Conservation (phyloP, 1,140 invertebrate genomes). For the Drosophila chauvacae region DNA sequence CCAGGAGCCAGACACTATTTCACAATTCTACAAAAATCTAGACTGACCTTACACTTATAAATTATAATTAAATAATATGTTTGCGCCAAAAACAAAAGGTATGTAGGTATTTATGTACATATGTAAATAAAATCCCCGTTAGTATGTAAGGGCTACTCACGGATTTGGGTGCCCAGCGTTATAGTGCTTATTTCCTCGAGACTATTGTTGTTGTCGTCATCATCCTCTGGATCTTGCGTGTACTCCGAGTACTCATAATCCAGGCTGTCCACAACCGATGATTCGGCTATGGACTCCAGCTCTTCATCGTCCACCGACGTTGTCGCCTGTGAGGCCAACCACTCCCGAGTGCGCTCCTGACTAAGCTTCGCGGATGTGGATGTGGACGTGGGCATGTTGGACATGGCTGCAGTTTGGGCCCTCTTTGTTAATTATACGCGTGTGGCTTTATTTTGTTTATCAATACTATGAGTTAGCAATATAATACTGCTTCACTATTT, state of each 20-base stretch:
- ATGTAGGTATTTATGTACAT: neutral
- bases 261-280: slow-evolving; percentile 72
- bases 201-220: slow-evolving; percentile 42
- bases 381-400: slow-evolving; percentile 46
- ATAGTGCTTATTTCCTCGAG: slow-evolving; percentile 66
- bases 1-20: neutral
- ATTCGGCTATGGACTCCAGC: slow-evolving; percentile 69
- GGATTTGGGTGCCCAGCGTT: slow-evolving; percentile 54
- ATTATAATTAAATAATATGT: neutral
- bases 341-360: slow-evolving; percentile 61
- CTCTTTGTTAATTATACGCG: slow-evolving; percentile 18
- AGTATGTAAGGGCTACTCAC: slow-evolving; percentile 29
- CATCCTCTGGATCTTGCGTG: slow-evolving; percentile 29
- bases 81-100: neutral
- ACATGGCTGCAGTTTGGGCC: slow-evolving; percentile 36
- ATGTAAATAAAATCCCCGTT: too few relatives aligned
- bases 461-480: slow-evolving; percentile 36
- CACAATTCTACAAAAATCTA: neutral
- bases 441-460: slow-evolving; percentile 30
- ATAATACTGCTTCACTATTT: slow-evolving; percentile 27
- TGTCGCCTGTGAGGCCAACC: slow-evolving; percentile 46
- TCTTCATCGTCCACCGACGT: slow-evolving; percentile 47
- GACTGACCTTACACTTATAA: neutral
- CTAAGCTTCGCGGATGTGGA: slow-evolving; percentile 32
- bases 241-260: slow-evolving; percentile 71